Base-by-base conservation (phyloP, 1,140 invertebrate species). In the Epicauta chinensis region DNA sequence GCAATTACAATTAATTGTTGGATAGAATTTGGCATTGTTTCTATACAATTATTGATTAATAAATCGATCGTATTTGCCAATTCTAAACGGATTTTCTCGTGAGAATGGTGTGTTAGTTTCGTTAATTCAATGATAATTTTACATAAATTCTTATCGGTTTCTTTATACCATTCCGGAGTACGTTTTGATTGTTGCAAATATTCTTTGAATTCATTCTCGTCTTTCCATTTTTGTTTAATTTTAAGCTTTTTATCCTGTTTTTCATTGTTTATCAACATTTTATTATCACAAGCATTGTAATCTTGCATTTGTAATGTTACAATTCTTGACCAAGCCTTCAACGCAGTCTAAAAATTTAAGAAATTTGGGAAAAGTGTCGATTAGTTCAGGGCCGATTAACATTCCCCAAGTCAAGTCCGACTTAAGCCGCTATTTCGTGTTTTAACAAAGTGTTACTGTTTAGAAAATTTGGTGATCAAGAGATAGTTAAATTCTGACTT, bases 1-100 rank as follows among this genome's bases (percentile, higher is more conserved):
- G 82, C 60, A 44, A 80, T 73, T 63, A 82, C 79, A 13, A 82
- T 64, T 5, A 78, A 61, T 53, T 73, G 67, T 40, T 72, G 66
- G 35, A 79, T 61, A 35, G 76, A 80, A 13, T 71, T 65, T 51
- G 73, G 71, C 72, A 83, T 77, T 53, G 78, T 80, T 54, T 79
- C 81, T 53, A 36, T 64, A 68, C 59, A 63, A 54, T 76, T 75
- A 6, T 68, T 63, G 0, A 82, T 61, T 40, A 85, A 60, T 44
- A 75, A 64, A 9, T 61, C 54, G 50, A 75, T 75, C 29, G 73
- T 71, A 5, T 72, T 51, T 7, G 71, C 69, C 14, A 83, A 61
- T 67, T 82, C 80, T 32, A 63, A 61, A 29, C 80, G 66, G 41
- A 85, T 80, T 69, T 71, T 73, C 31, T 59, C 67, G 62, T 82